Percentiles rank a stretch among this genome's conserved stretches.
Evolutionary conservation across 2,113 vertebrate species (phyloP).

Genomic region (Chamaetylas fuelleborni): DNA sequence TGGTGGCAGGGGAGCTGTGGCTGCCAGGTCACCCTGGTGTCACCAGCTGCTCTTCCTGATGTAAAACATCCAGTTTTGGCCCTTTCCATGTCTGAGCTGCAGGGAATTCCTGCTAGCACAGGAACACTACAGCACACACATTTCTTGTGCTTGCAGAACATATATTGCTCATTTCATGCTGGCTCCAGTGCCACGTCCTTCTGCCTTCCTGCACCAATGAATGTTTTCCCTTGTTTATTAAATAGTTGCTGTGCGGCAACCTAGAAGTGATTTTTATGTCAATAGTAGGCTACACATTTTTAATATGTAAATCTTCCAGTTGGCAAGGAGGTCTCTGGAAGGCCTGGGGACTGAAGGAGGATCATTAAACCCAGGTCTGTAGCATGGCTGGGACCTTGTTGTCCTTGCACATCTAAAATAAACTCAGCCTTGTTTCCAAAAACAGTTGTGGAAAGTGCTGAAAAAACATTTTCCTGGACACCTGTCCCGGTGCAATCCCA

Average conservation of each 20-base stretch:
- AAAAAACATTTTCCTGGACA: not conserved
- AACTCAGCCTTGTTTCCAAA: not conserved
- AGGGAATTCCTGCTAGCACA: not conserved
- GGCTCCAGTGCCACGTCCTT: not conserved
- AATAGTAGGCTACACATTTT: not conserved
- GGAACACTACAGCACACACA: not conserved
- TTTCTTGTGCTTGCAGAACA: not conserved
- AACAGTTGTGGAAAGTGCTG: not conserved
- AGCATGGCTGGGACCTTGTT: not conserved
- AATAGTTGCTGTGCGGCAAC: not conserved
- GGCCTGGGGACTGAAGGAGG: not conserved
- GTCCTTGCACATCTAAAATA: not conserved
- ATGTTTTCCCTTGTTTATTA: not conserved
- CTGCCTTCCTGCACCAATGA: not conserved
- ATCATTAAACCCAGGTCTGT: not conserved
- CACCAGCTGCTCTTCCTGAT: not conserved
- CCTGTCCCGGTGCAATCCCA: not conserved
- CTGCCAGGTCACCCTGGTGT: not conserved
- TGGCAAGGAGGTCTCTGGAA: not conserved
- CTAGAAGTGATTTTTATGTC: not conserved
- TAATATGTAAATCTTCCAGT: not conserved
- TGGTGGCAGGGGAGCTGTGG: not conserved
- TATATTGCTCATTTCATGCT: accelerated
- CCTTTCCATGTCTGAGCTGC: not conserved
- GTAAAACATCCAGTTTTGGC: not conserved